Base-by-base conservation (phyloP, 2,797 vertebrate genomes). In the Diplodus sargus region DNA sequence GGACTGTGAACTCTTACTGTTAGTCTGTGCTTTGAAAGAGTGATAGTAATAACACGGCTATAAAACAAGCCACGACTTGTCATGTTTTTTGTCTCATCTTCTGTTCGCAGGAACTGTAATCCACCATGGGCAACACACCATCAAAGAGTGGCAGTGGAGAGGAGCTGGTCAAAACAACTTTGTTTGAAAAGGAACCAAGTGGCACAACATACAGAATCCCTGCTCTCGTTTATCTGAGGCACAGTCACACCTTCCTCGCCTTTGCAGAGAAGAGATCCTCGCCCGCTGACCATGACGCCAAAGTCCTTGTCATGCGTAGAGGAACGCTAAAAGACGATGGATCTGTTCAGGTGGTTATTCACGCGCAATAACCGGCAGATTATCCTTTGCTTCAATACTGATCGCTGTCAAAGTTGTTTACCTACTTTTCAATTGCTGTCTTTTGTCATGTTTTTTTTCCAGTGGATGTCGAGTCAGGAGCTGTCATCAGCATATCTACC, bases 131-230 rank as follows among this genome's bases (percentile, higher is more conserved):
- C 47, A 92, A 91, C 70, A 73, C 78, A 70, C 23, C 91, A 25
- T 93, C 93, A 17, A 94, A 91, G 81, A 87, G 65, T 76, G 78
- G 70, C 72, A 76, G 65, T 4, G 83, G 75, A 53, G 90, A 92
- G 28, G 91, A 94, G 42, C 92, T 93, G 25, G 79, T 63, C 62
- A 94, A 89, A 91, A 95, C 91, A 76, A 93, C 94, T 18, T 90
- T 98, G 81, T 98, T 98, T 86, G 91, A 82, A 69, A 95, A 92
- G 84, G 95, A 93, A 69, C 58, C 78, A 20, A 48, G 8, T 1
- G 95, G 96, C 15, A 73, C 94, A 71, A 97, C 95, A 14, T 98
- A 97, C 90, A 95, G 97, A 72, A 97, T 99, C 59, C 97, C 97
- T 22, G 96, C 97, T 12, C 91, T 98, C 61, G 89, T 97, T 58